These are phyloP conservation scores for Sabellastarte sp. DNA, from an alignment of 2,888 invertebrate species.

Conservation along the genomic window DNA sequence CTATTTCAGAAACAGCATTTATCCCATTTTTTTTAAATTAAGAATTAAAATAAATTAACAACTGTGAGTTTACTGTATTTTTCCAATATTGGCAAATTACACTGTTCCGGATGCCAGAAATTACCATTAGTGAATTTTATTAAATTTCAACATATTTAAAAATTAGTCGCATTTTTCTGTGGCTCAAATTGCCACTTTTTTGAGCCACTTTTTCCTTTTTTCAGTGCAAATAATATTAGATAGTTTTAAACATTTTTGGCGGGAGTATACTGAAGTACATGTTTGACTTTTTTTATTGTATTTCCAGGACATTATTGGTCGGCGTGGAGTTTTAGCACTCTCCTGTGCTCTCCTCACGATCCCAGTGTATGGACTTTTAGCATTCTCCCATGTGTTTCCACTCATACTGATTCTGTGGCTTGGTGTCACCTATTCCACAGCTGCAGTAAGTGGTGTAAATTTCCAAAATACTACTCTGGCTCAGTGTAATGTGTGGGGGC, in stretches of 20 bases:
- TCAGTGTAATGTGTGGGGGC: too few species aligned
- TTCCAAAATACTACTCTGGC: too few species aligned
- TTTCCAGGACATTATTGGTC: conserved; percentile 57
- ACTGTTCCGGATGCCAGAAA: too few species aligned
- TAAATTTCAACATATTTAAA: background rate
- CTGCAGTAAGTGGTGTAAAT: conserved; percentile 57
- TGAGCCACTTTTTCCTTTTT: too few species aligned
- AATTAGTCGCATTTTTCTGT: background rate
- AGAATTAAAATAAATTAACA: too few species aligned
- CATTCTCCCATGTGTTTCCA: conserved; percentile 54
- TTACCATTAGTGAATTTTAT: too few species aligned
- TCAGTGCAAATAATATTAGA: background rate
- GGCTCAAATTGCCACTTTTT: too few species aligned
- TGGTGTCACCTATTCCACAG: conserved; percentile 58
- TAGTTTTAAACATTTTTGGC: background rate
- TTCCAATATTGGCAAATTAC: too few species aligned
- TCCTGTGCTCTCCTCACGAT: conserved; percentile 53
- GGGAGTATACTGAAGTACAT: background rate
- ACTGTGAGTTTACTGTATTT: too few species aligned
- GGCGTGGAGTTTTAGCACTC: conserved; percentile 53
- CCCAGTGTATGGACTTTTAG: conserved; percentile 58
- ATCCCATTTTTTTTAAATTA: too few species aligned
- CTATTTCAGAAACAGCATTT: too few species aligned
- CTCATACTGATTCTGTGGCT: conserved; percentile 57
- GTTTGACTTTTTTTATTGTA: background rate